A percentile compares a stretch with the other conserved stretches of the same genome.
These are phyloP conservation scores for Phocoena phocoena DNA, from an alignment of 2,113 vertebrate species.

Conservation along the genomic window DNA sequence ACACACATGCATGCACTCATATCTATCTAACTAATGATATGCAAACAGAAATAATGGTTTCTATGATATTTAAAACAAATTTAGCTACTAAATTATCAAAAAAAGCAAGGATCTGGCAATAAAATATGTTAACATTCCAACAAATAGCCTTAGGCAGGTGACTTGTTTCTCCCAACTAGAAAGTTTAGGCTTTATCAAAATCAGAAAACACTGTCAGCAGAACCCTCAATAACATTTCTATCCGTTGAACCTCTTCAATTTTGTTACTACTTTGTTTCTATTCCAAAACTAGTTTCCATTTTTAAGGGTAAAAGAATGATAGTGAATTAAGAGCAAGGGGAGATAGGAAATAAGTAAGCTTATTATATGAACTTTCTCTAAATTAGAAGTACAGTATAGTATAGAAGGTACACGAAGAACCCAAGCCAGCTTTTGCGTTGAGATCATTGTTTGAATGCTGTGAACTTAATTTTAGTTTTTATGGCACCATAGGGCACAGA, in stretches of 20 bases:
- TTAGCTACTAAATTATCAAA: neutral
- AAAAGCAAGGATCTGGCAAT: neutral
- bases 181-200: conserved; percentile 20
- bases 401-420: neutral
- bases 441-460: neutral
- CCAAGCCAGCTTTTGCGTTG: neutral
- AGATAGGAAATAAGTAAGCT: neutral
- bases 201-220: neutral
- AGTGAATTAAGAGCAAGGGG: neutral
- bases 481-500: neutral
- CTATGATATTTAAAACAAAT: conserved; percentile 15
- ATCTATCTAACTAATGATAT: neutral
- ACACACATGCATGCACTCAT: neutral
- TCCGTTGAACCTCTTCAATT: neutral
- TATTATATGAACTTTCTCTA: neutral
- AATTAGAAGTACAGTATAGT: neutral
- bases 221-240: neutral
- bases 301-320: neutral
- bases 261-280: neutral
- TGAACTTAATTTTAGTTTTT: neutral
- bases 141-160: neutral
- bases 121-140: neutral
- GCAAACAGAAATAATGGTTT: neutral
- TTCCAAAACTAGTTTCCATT: neutral
- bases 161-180: neutral